Percentiles rank a stretch among this genome's conserved stretches.
Conservation (phyloP, 2,888 invertebrate species). For the Stomorhina lunata region DNA sequence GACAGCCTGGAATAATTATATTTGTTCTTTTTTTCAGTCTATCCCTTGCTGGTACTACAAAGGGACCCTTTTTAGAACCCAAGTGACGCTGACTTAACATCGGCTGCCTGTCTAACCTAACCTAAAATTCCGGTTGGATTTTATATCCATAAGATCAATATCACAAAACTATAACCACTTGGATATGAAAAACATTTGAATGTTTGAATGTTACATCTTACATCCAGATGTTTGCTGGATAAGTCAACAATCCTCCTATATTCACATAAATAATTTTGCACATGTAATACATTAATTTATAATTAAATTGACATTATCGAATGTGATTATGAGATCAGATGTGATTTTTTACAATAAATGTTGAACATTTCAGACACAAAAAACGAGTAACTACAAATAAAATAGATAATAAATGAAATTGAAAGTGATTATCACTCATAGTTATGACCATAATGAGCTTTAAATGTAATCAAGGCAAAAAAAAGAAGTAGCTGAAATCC, state of each 20-base stretch:
- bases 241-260: background rate
- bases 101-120: too few relatives aligned
- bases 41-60: too few relatives aligned
- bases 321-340: background rate
- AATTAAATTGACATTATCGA: background rate
- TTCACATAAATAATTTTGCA: background rate
- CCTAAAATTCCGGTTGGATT: too few relatives aligned
- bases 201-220: background rate
- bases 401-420: conserved; percentile 45
- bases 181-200: too few relatives aligned
- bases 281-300: conserved; percentile 5
- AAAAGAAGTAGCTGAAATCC: conserved; percentile 19
- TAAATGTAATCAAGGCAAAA: background rate
- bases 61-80: too few relatives aligned
- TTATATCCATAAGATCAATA: too few relatives aligned
- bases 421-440: conserved; percentile 52
- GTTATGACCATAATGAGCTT: conserved; percentile 18
- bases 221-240: background rate
- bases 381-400: background rate
- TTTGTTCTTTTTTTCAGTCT: too few relatives aligned
- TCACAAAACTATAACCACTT: too few relatives aligned
- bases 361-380: background rate
- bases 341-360: conserved; percentile 3
- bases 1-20: too few relatives aligned
- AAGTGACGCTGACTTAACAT: too few relatives aligned